phyloP scores from a whole-genome alignment of 2,797 vertebrate species.

The Nannoperca australis region DNA sequence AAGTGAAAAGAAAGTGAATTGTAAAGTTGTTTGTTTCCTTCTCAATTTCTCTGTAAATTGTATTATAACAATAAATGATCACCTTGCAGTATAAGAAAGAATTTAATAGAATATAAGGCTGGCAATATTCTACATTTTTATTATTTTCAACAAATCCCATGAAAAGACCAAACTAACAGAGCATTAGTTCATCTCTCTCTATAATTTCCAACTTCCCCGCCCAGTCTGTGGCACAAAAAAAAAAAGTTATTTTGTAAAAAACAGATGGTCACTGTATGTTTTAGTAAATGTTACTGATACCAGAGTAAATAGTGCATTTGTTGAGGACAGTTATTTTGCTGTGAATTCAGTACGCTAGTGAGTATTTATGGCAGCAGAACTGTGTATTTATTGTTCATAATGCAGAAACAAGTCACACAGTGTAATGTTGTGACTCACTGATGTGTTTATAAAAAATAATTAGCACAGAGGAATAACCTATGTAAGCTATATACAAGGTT shows the following conservation, averaged over 20 bases:
- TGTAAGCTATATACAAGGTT: too few species aligned
- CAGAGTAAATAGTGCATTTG: neutral
- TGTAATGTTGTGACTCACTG: slow-evolving; percentile 4
- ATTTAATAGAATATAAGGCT: neutral
- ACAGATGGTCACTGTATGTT: neutral
- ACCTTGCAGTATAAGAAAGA: neutral
- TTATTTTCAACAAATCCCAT: neutral
- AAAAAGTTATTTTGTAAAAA: neutral
- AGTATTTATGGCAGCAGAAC: slow-evolving; percentile 1
- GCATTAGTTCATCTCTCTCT: neutral
- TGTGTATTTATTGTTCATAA: slow-evolving; percentile 1
- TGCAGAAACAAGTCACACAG: neutral
- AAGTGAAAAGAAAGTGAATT: neutral
- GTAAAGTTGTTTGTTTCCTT: neutral
- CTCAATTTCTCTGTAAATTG: neutral
- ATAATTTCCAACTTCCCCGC: neutral
- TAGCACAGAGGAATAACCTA: neutral
- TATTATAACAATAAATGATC: neutral
- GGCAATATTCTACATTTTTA: neutral
- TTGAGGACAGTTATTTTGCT: neutral
- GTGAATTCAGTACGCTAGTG: neutral
- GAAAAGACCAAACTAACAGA: neutral
- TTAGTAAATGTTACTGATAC: slow-evolving; percentile 4
- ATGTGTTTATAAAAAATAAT: slow-evolving; percentile 1
- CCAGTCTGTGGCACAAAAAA: neutral